Evolutionary conservation across 2,888 invertebrate species (phyloP).

Genomic region (Phengaris arion): DNA sequence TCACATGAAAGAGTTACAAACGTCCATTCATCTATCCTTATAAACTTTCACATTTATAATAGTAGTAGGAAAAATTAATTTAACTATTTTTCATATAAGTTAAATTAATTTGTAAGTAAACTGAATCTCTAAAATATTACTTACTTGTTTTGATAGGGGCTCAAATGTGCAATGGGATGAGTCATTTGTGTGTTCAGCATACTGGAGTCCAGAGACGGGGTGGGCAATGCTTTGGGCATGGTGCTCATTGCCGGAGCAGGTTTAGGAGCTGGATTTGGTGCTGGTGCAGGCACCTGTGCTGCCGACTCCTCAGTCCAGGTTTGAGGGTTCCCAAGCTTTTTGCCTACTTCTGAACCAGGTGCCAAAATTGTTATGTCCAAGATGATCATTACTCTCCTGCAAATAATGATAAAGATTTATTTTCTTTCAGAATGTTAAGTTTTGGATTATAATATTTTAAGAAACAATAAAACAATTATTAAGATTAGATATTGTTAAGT

Average conservation of each 20-base stretch:
- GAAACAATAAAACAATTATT: neutral
- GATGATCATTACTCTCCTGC: slow-evolving; percentile 91
- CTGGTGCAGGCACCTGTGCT: slow-evolving; percentile 46
- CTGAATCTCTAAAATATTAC: slow-evolving; percentile 38
- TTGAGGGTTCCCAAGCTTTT: slow-evolving; percentile 89
- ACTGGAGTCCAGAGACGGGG: slow-evolving; percentile 61
- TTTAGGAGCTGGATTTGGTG: slow-evolving; percentile 46
- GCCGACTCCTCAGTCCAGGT: slow-evolving; percentile 77
- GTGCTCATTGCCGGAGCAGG: slow-evolving; percentile 45
- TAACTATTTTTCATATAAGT: too few species aligned
- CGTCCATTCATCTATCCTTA: too few species aligned
- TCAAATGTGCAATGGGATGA: slow-evolving; percentile 90
- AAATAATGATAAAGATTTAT: slow-evolving; percentile 39
- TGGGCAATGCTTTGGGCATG: slow-evolving; percentile 39
- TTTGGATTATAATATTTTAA: neutral
- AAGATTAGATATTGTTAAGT: too few species aligned
- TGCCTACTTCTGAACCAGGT: slow-evolving; percentile 85
- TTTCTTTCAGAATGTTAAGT: neutral
- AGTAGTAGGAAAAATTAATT: too few species aligned
- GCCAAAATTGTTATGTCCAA: slow-evolving; percentile 87
- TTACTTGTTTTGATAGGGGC: slow-evolving; percentile 95
- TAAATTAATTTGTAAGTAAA: slow-evolving; percentile 1
- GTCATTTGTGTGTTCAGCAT: slow-evolving; percentile 75
- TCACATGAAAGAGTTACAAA: too few species aligned
- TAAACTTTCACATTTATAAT: too few species aligned